A percentile compares a stretch with the other conserved stretches of the same genome.
Conservation (phyloP, 2,797 vertebrate species). For the Lutjanus argentimaculatus region DNA sequence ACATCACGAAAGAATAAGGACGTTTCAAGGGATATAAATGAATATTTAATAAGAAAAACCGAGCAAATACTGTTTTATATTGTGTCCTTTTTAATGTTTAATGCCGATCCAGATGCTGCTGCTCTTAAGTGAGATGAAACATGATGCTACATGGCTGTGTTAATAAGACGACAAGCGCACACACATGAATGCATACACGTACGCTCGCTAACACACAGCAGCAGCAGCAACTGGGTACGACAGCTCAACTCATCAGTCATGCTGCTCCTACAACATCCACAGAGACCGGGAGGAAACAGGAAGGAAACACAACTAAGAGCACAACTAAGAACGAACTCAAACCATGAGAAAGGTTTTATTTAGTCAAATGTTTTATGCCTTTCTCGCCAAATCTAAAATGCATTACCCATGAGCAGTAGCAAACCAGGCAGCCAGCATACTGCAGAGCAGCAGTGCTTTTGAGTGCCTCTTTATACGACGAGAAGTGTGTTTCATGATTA, state of each 20-base stretch:
- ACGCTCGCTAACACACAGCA: slow-evolving; percentile 30
- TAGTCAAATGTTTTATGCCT: slow-evolving; percentile 30
- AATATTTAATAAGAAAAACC: slow-evolving; percentile 79
- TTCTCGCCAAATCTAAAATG: slow-evolving; percentile 51
- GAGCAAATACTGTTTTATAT: slow-evolving; percentile 67
- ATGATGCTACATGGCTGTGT: slow-evolving; percentile 71
- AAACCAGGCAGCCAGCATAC: slow-evolving; percentile 4
- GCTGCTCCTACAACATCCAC: slow-evolving; percentile 42
- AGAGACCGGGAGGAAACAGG: slow-evolving; percentile 28
- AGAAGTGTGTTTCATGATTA: slow-evolving; percentile 24
- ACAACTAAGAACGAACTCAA: slow-evolving; percentile 22
- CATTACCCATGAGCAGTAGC: slow-evolving; percentile 39
- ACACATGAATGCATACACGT: slow-evolving; percentile 29
- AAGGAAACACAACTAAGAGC: slow-evolving; percentile 25
- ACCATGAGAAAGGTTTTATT: slow-evolving; percentile 33
- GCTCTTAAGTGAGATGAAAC: slow-evolving; percentile 86
- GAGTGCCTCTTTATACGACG: slow-evolving; percentile 10
- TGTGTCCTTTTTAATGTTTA: slow-evolving; percentile 82
- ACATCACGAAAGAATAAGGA: slow-evolving; percentile 56
- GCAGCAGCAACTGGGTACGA: slow-evolving; percentile 29
- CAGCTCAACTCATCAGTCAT: slow-evolving; percentile 30
- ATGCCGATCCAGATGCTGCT: slow-evolving; percentile 84
- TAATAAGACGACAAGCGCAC: slow-evolving; percentile 70
- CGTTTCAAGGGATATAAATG: slow-evolving; percentile 66
- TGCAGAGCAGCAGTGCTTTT: background rate